phyloP scores from a whole-genome alignment of 1,140 invertebrate species.

The Piezodorus guildinii region DNA sequence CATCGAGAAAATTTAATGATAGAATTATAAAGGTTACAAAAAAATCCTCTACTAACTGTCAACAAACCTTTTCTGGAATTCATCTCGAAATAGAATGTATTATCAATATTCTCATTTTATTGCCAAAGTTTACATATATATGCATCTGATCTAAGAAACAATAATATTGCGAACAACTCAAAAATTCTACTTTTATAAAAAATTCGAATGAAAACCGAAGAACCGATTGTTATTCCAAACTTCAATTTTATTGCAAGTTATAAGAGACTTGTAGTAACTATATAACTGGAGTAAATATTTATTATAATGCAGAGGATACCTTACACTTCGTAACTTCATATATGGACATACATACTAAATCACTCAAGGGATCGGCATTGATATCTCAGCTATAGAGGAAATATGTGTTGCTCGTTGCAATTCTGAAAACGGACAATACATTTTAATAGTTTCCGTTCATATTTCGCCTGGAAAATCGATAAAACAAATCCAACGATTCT shows the following conservation, averaged over 20 bases:
- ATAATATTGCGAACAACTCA: conserved; percentile 13
- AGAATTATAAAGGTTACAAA: conserved; percentile 4
- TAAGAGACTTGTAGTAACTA: conserved; percentile 21
- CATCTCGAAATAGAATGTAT: conserved; percentile 1
- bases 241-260: conserved; percentile 23
- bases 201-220: conserved; percentile 23
- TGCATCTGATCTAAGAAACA: conserved; percentile 15
- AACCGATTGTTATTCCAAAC: conserved; percentile 22
- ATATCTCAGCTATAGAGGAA: too few species aligned
- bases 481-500: too few species aligned
- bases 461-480: too few species aligned
- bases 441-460: too few species aligned
- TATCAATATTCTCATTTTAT: conserved; percentile 24
- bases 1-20: too few species aligned
- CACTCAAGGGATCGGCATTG: not conserved
- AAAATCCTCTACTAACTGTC: conserved; percentile 15
- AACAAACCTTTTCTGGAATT: conserved; percentile 8
- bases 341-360: not conserved
- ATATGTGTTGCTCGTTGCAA: too few species aligned
- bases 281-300: conserved; percentile 15
- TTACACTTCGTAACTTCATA: conserved; percentile 8
- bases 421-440: too few species aligned
- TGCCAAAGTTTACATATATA: conserved; percentile 24
- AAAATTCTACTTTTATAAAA: conserved; percentile 25
- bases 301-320: conserved; percentile 18